Base-by-base conservation (phyloP, 2,888 invertebrate genomes). In the Drosophila suboccidentalis region DNA sequence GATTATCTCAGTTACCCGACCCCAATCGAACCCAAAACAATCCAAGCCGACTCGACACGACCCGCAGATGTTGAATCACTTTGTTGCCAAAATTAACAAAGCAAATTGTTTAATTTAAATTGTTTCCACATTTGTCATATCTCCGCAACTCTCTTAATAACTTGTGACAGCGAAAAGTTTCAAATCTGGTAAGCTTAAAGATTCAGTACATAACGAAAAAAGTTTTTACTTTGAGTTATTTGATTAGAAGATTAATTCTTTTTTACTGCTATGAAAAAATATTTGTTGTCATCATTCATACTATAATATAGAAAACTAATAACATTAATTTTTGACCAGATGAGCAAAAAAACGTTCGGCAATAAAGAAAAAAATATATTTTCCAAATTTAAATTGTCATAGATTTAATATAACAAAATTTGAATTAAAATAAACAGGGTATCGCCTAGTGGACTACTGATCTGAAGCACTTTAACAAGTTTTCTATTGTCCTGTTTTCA, bases 11-110 rank as follows among this genome's bases (percentile, higher is more conserved):
- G 44, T 47, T 68, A 54, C 1, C 32, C 32, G 17, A 15, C 13
- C 26, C 58, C 60, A 50, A 61, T 36, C 58, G 26, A 11, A 26
- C 38, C 38, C 22, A 8, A 15, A 39, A 10, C 38, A 39, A 34
- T 4, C n/a, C 34, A 15, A 19, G 32, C 11, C 39, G 13, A 36
- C 8, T 17, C 17, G 29, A 49, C 6, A 4, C 51, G 26, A 62
- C 75, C 77, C 69, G 73, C 73, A 77, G 36, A 26, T 44, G n/a
- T n/a, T 41, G 13, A 19, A n/a, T 29, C 34, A 26, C 36, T 69
- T 44, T 49, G 22, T 68, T 68, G 26, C 34, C 68, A 57, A 39
- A 15, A 19, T 53, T 36, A 29, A n/a, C 32, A 44, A 44, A 11
- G 13, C 6, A 36, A 13, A 15, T 39, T 32, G 38, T 66, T 43